phyloP scores from a whole-genome alignment of 2,888 invertebrate species.

The Iphiclides podalirius region DNA sequence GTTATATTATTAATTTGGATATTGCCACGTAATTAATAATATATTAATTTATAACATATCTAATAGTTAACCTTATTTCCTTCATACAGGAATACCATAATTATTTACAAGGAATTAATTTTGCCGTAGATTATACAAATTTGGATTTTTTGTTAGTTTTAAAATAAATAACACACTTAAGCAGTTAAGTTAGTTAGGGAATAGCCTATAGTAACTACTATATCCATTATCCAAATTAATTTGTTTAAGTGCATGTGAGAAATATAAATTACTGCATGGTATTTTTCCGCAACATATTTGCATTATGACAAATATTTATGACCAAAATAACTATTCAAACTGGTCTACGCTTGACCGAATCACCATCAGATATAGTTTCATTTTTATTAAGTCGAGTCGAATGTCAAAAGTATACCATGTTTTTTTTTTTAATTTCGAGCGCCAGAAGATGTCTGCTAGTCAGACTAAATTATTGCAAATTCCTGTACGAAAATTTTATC shows the following conservation, averaged over 20 bases:
- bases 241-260: no score
- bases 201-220: not conserved
- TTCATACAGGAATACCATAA: not conserved
- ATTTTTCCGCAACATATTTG: no score
- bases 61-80: not conserved
- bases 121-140: not conserved
- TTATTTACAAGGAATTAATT: not conserved
- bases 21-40: not conserved
- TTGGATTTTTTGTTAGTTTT: not conserved
- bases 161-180: not conserved
- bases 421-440: no score
- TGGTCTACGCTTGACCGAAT: not conserved
- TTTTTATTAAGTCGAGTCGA: slow-evolving; percentile 1
- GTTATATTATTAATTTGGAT: not conserved
- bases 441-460: no score
- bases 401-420: no score
- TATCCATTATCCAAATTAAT: no score
- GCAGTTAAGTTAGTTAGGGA: not conserved
- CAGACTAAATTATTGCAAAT: no score
- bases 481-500: no score
- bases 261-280: no score
- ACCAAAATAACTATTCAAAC: not conserved
- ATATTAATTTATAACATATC: no score
- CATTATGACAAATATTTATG: no score
- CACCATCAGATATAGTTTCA: not conserved